Evolutionary conservation across 2,113 vertebrate genomes (phyloP), one percentile per base, ranked within the genome.

Genomic region (Misgurnus mizolepis): DNA sequence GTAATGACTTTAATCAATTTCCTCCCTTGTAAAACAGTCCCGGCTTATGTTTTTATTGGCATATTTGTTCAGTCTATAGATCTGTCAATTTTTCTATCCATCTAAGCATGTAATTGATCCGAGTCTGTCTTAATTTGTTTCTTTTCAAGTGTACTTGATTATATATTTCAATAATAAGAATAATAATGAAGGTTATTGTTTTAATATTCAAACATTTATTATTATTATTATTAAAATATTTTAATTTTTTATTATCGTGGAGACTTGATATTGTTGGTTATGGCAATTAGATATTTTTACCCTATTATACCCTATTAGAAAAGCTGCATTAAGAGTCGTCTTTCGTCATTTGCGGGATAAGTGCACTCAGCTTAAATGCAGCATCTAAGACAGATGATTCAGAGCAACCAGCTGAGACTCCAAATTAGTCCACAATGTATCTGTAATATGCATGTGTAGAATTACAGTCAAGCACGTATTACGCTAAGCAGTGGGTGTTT

Each of bases 361-460:
- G 15, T 70, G 18, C 50, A 41, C 12, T 39, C 0, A 53, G 17
- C 18, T 15, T 55, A 70, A 70, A 18, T 40, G 15, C 69, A 18
- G 1, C 9, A 17, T 14, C 27, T 55, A 7, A 12, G 22, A 61
- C n/a, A 61, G 22, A 39, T 66, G 27, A 53, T 76, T 39, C 34
- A 18, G 62, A 66, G 61, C 61, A 9, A 66, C 15, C 60, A 65
- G 47, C 74, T 65, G 74, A 40, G 74, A 62, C 67, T 69, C 68
- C 45, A 68, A 22, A 73, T 47, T 6, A 43, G 55, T 55, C 61
- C 74, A 76, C 50, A 73, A 58, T 67, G 47, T 80, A 66, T 76
- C 58, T 66, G 17, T 80, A 80, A 84, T 72, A 45, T 67, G 67
- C 15, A 45, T 81, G 74, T 84, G 76, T 80, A 76, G 62, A 73